Evolutionary conservation across 1,140 invertebrate genomes (phyloP).

Genomic region (Temnothorax curvispinosus): DNA sequence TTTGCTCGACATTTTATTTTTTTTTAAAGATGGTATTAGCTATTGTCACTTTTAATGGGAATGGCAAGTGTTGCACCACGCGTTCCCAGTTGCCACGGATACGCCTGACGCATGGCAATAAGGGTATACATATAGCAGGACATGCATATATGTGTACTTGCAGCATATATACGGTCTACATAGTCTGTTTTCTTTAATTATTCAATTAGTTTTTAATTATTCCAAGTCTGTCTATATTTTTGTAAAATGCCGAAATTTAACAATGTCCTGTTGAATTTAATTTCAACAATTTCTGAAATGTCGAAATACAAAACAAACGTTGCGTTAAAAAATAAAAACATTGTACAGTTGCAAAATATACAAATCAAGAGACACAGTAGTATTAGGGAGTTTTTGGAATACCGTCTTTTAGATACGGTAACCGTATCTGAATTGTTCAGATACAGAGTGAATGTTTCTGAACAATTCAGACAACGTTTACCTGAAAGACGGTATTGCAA

Average conservation of each 20-base stretch:
- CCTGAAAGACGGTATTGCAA: no score
- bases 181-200: neutral
- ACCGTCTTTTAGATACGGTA: no score
- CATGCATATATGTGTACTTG: neutral
- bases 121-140: neutral
- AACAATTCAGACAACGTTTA: no score
- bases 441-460: no score
- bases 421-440: no score
- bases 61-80: neutral
- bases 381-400: no score
- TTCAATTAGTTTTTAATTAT: neutral
- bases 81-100: constrained; percentile 59
- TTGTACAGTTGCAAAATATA: no score
- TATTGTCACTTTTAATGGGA: constrained; percentile 19
- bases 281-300: neutral
- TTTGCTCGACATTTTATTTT: constrained; percentile 25
- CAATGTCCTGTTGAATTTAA: neutral
- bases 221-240: neutral
- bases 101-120: constrained; percentile 52
- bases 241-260: neutral
- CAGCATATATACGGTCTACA: neutral
- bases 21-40: constrained; percentile 7
- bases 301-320: neutral
- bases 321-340: no score
- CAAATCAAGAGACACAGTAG: no score